A percentile compares a stretch with the other conserved stretches of the same genome.
Conservation (phyloP, 1,140 invertebrate genomes). For the Papilio polyxenes region DNA sequence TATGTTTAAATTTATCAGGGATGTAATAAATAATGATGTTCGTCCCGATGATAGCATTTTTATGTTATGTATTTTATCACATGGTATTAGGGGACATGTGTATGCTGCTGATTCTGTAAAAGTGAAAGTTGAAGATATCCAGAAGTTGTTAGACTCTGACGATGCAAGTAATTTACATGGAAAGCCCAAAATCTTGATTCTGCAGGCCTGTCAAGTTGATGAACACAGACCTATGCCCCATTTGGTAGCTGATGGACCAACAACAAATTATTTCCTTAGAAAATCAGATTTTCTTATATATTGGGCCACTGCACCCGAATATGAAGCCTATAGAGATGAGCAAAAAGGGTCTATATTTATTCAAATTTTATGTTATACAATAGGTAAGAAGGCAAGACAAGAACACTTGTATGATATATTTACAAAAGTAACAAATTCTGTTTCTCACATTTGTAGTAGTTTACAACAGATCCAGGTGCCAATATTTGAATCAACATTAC, state of each 20-base stretch:
- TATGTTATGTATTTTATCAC: conserved; percentile 72
- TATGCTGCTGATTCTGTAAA: conserved; percentile 73
- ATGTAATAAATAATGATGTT: conserved; percentile 57
- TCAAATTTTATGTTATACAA: conserved; percentile 60
- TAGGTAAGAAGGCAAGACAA: conserved; percentile 50
- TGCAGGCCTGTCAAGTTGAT: conserved; percentile 75
- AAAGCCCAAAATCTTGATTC: conserved; percentile 69
- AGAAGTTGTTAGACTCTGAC: conserved; percentile 67
- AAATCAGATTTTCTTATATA: conserved; percentile 72
- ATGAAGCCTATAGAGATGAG: conserved; percentile 67
- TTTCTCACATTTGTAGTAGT: conserved; percentile 56
- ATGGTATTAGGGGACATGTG: conserved; percentile 69
- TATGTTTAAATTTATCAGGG: conserved; percentile 62
- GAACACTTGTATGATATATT: conserved; percentile 71
- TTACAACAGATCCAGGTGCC: conserved; percentile 62
- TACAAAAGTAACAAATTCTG: conserved; percentile 62
- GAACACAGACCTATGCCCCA: conserved; percentile 42
- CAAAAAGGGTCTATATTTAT: conserved; percentile 69
- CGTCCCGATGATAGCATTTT: conserved; percentile 67
- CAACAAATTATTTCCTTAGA: conserved; percentile 51
- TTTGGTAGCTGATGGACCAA: conserved; percentile 61
- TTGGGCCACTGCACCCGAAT: conserved; percentile 72
- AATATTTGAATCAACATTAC: conserved; percentile 63
- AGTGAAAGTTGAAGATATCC: conserved; percentile 69
- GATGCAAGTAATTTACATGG: conserved; percentile 55